phyloP scores from a whole-genome alignment of 1,140 invertebrate genomes.

The Drosophila saltans region DNA sequence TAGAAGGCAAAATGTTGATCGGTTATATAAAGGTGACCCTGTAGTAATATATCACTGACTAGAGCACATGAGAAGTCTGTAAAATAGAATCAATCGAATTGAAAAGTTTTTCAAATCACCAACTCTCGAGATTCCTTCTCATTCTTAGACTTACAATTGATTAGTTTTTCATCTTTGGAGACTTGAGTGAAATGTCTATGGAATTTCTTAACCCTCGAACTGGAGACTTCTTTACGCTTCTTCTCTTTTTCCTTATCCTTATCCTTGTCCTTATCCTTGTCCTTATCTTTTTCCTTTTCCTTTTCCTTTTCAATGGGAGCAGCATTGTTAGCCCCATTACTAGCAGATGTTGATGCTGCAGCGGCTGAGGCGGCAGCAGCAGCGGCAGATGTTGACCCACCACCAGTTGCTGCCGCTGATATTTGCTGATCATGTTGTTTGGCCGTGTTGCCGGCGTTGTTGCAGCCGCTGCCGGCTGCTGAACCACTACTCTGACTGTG shows the following conservation, averaged over 20 bases:
- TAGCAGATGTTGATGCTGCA: slow-evolving; percentile 24
- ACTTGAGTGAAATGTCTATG: slow-evolving; percentile 89
- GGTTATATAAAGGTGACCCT: slow-evolving; percentile 96
- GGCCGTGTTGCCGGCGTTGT: slow-evolving; percentile 44
- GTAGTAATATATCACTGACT: slow-evolving; percentile 95
- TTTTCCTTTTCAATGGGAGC: slow-evolving; percentile 18
- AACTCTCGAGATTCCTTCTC: too few relatives aligned
- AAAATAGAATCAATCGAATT: slow-evolving; percentile 62
- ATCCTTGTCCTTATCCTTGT: slow-evolving; percentile 23
- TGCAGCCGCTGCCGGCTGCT: slow-evolving; percentile 25
- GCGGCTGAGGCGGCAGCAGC: slow-evolving; percentile 18
- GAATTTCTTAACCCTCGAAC: slow-evolving; percentile 89
- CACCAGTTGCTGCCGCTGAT: slow-evolving; percentile 39
- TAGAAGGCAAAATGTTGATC: slow-evolving; percentile 97
- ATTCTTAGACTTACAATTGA: slow-evolving; percentile 87
- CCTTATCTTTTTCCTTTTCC: slow-evolving; percentile 15
- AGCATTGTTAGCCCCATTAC: slow-evolving; percentile 17
- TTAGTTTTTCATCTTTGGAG: slow-evolving; percentile 89
- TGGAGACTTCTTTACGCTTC: slow-evolving; percentile 86
- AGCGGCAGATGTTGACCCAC: slow-evolving; percentile 30
- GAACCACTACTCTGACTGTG: slow-evolving; percentile 24
- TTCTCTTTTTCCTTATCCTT: slow-evolving; percentile 76
- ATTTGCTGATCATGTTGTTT: slow-evolving; percentile 55
- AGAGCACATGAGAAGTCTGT: slow-evolving; percentile 96
- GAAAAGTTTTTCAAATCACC: too few relatives aligned